Evolutionary conservation across 1,140 invertebrate genomes (phyloP).

Genomic region (Drosophila nigrodunni): DNA sequence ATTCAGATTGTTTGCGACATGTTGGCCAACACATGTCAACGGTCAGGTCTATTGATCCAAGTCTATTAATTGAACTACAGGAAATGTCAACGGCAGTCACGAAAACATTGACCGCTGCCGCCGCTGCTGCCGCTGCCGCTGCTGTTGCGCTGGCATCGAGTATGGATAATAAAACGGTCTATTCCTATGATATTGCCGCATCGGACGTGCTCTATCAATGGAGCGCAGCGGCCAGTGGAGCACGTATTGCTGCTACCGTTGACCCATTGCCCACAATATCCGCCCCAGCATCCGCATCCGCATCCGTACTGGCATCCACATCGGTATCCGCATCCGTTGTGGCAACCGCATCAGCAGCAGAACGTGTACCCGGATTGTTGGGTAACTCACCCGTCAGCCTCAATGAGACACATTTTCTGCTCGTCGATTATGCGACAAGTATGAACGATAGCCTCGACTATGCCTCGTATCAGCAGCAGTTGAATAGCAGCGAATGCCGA

Average conservation of each 20-base stretch:
- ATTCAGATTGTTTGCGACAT: neutral
- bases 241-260: slow-evolving; percentile 35
- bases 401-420: slow-evolving; percentile 55
- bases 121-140: slow-evolving; percentile 15
- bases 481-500: slow-evolving; percentile 41
- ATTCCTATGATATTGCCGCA: slow-evolving; percentile 37
- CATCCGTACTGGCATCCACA: slow-evolving; percentile 3
- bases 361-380: slow-evolving; percentile 13
- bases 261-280: slow-evolving; percentile 7
- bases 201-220: slow-evolving; percentile 66
- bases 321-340: neutral
- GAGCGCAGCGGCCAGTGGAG: slow-evolving; percentile 42
- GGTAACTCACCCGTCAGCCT: slow-evolving; percentile 5
- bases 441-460: slow-evolving; percentile 61
- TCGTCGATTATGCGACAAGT: slow-evolving; percentile 54
- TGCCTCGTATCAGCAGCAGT: slow-evolving; percentile 55
- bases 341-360: neutral
- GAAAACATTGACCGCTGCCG: slow-evolving; percentile 23
- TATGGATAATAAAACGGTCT: slow-evolving; percentile 57
- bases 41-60: slow-evolving; percentile 29
- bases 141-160: slow-evolving; percentile 35
- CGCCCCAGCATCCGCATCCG: neutral
- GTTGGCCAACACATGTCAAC: slow-evolving; percentile 1
- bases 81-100: slow-evolving; percentile 52
- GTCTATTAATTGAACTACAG: slow-evolving; percentile 44